Conservation (phyloP, 2,797 vertebrate species). For the Fratercula arctica region DNA sequence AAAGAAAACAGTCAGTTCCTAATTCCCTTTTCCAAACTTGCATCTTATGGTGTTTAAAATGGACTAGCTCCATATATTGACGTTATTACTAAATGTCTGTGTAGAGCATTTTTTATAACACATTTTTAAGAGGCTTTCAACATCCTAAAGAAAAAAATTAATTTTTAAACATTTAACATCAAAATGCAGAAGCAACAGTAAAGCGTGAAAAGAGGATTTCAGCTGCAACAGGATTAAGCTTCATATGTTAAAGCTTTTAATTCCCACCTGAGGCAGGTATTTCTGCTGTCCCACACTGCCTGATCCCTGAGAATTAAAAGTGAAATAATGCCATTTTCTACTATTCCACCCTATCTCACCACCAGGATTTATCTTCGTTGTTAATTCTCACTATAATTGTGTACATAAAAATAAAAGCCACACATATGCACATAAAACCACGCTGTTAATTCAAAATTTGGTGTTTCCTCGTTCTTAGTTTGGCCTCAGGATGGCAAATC, state of each 20-base stretch:
- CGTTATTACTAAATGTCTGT: neutral
- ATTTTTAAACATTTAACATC: neutral
- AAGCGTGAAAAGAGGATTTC: neutral
- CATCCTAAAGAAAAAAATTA: neutral
- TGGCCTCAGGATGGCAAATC: neutral
- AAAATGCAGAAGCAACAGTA: neutral
- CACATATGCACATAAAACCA: neutral
- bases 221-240: neutral
- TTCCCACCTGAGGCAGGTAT: slow-evolving; percentile 38
- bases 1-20: neutral
- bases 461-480: neutral
- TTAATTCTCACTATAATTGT: neutral
- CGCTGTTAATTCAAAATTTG: neutral
- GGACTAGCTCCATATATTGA: neutral
- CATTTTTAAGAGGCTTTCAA: neutral
- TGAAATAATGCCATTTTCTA: neutral
- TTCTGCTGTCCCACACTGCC: neutral
- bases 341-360: neutral
- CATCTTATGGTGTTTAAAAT: neutral
- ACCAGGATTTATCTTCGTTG: neutral
- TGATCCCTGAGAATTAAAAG: neutral
- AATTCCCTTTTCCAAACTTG: neutral
- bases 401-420: neutral
- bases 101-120: neutral
- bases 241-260: slow-evolving; percentile 12